phyloP scores from a whole-genome alignment of 1,140 invertebrate species.

The Platyura marginata region DNA sequence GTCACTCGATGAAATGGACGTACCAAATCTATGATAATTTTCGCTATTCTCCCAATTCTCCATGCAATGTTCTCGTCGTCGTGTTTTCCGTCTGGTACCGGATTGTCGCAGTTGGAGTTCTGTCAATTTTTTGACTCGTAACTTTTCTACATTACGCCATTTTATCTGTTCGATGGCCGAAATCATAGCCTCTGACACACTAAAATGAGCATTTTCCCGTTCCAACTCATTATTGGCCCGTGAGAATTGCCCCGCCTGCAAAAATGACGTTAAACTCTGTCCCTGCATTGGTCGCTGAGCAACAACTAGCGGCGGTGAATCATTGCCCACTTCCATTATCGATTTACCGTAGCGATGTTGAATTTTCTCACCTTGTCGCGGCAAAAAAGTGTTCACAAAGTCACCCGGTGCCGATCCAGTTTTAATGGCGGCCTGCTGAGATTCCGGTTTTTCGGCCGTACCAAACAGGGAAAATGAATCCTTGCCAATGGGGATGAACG shows the following conservation, averaged over 20 bases:
- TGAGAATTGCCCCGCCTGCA: constrained; percentile 51
- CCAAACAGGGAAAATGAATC: neutral
- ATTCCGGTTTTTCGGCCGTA: neutral
- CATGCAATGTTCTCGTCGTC: no score
- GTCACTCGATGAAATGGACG: no score
- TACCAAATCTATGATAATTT: no score
- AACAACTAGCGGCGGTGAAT: constrained; percentile 24
- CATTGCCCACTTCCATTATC: constrained; percentile 37
- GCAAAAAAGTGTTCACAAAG: constrained; percentile 15
- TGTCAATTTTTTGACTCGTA: no score
- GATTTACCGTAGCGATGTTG: constrained; percentile 31
- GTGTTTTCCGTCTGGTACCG: no score
- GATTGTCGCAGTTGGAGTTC: no score
- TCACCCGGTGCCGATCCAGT: constrained; percentile 12
- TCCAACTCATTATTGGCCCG: constrained; percentile 58
- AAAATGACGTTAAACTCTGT: constrained; percentile 54
- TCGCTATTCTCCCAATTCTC: no score
- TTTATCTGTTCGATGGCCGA: constrained; percentile 59
- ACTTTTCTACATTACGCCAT: no score
- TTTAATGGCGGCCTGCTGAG: neutral
- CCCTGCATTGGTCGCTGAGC: constrained; percentile 37
- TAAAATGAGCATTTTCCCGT: constrained; percentile 75
- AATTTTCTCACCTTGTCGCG: constrained; percentile 31
- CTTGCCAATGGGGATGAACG: neutral
- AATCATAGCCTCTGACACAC: constrained; percentile 67